phyloP scores from a whole-genome alignment of 1,140 invertebrate species.

The Gryon sp. region DNA sequence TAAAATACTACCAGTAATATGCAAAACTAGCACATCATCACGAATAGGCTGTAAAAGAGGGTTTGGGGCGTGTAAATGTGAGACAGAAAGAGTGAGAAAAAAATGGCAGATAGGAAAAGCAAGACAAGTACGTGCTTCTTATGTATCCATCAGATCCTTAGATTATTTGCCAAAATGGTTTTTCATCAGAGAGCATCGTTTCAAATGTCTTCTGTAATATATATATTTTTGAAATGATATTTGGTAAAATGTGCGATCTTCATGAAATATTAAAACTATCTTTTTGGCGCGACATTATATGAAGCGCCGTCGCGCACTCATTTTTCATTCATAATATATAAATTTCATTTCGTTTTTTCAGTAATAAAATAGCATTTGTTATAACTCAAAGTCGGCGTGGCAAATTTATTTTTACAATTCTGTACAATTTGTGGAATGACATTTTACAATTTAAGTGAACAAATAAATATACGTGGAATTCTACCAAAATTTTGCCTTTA shows the following conservation, averaged over 20 bases:
- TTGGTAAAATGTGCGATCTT: conserved; percentile 1
- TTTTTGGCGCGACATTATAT: not conserved
- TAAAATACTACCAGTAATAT: conserved; percentile 29
- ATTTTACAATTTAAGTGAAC: no score
- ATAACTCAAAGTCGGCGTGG: no score
- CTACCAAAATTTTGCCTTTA: no score
- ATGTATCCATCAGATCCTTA: conserved; percentile 28
- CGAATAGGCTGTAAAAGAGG: conserved; percentile 25
- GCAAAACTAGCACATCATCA: conserved; percentile 47
- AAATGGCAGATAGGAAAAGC: not conserved
- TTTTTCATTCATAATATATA: conserved; percentile 12
- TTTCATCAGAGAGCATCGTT: no score
- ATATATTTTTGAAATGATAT: not conserved
- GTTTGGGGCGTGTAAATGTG: conserved; percentile 7
- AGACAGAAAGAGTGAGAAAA: not conserved
- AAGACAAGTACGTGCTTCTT: conserved; percentile 18
- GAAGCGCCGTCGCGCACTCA: not conserved
- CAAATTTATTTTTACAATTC: no score
- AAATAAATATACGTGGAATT: no score
- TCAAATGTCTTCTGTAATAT: no score
- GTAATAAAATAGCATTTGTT: no score
- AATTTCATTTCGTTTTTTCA: not conserved
- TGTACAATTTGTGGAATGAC: no score
- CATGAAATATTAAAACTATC: conserved; percentile 7
- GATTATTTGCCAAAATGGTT: no score